These are phyloP conservation scores for Eupeodes corollae DNA, from an alignment of 1,140 invertebrate genomes.

Conservation along the genomic window DNA sequence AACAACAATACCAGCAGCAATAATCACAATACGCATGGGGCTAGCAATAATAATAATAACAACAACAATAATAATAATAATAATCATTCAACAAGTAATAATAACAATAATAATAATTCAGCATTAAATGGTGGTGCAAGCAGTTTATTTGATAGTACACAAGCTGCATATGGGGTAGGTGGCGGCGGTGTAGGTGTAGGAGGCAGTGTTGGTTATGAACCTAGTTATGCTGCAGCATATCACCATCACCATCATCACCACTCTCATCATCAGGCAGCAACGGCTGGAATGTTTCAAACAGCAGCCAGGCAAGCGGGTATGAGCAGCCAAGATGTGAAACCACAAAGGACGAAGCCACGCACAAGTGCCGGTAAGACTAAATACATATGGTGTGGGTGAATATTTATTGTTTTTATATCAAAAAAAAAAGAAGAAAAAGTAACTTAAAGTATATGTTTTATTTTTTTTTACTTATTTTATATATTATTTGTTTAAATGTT, in stretches of 20 bases:
- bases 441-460: slow-evolving; percentile 14
- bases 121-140: slow-evolving; percentile 1
- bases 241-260: slow-evolving; percentile 5
- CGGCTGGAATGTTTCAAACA: slow-evolving; percentile 1
- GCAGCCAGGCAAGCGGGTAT: slow-evolving; percentile 6
- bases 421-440: no score
- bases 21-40: slow-evolving; percentile 7
- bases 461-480: slow-evolving; percentile 7
- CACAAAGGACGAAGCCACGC: slow-evolving; percentile 35
- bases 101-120: slow-evolving; percentile 24
- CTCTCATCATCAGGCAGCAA: background rate
- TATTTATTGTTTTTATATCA: slow-evolving; percentile 18
- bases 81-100: slow-evolving; percentile 19
- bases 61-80: slow-evolving; percentile 12
- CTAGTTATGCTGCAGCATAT: slow-evolving; percentile 3
- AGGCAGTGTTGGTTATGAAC: slow-evolving; percentile 7
- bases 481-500: background rate
- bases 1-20: slow-evolving; percentile 24
- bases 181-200: background rate
- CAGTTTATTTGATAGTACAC: background rate
- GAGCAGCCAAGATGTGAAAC: slow-evolving; percentile 23
- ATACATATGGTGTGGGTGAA: slow-evolving; percentile 34
- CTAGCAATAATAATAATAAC: slow-evolving; percentile 17
- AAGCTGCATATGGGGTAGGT: background rate
- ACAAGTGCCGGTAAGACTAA: slow-evolving; percentile 39